Conservation (phyloP, 1,140 invertebrate species). For the Palaemon carinicauda region DNA sequence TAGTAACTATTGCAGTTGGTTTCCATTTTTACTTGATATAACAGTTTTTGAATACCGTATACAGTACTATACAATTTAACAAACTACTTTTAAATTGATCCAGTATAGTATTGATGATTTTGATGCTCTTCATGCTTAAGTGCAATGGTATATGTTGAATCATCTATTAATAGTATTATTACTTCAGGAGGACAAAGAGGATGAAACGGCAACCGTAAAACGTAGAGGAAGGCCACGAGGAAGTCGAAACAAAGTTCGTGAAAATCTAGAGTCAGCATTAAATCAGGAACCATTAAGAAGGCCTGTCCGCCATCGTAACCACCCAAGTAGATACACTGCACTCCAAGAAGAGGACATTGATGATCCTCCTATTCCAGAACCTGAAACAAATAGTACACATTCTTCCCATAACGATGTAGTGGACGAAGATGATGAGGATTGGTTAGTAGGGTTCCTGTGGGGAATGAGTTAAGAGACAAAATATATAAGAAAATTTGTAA, state of each 20-base stretch:
- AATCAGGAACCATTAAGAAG: background rate
- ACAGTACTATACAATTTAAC: too few relatives aligned
- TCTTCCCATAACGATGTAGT: background rate
- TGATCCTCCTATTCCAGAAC: background rate
- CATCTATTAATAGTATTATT: too few relatives aligned
- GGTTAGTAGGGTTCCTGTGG: too few relatives aligned
- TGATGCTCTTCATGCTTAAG: too few relatives aligned
- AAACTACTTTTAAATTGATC: too few relatives aligned
- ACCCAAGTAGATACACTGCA: background rate
- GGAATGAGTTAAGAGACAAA: too few relatives aligned
- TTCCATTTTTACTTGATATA: background rate
- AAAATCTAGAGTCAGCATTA: background rate
- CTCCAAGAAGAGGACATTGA: constrained; percentile 9
- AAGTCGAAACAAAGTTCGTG: constrained; percentile 6
- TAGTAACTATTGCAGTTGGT: background rate
- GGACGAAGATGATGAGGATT: background rate
- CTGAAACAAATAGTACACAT: background rate
- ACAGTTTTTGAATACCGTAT: too few relatives aligned
- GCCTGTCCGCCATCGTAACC: background rate
- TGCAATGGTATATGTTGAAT: too few relatives aligned
- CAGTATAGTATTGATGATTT: too few relatives aligned
- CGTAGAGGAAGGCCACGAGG: constrained; percentile 26
- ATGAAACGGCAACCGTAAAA: background rate
- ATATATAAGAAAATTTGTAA: too few relatives aligned
- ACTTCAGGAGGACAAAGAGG: background rate